These are phyloP conservation scores for Carduelis carduelis DNA, from an alignment of 2,797 vertebrate genomes.

Conservation along the genomic window DNA sequence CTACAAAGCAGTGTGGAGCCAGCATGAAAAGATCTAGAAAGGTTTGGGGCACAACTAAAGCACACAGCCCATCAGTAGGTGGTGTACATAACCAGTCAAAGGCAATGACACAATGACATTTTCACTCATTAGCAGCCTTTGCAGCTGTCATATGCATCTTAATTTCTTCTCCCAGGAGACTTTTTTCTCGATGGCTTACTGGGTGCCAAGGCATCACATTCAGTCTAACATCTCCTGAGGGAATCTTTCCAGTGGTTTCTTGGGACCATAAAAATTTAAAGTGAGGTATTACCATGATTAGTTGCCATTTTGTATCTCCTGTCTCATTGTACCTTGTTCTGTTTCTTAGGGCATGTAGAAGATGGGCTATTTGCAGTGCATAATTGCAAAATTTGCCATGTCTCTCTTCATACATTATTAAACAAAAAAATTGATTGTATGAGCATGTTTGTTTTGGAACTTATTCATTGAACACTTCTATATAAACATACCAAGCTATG, in stretches of 20 bases:
- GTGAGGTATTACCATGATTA: neutral
- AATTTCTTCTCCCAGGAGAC: neutral
- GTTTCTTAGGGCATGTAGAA: neutral
- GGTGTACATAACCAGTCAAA: neutral
- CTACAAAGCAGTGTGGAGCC: neutral
- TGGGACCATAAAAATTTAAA: neutral
- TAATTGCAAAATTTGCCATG: neutral
- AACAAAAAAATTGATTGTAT: neutral
- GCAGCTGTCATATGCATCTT: neutral
- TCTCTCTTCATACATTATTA: neutral
- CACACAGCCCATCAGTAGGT: neutral
- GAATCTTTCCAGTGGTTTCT: neutral
- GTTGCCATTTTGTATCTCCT: neutral
- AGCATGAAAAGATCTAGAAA: neutral
- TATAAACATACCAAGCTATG: neutral
- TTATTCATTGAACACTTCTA: neutral
- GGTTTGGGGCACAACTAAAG: neutral
- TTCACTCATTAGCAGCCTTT: neutral
- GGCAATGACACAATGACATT: neutral
- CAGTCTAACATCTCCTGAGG: neutral
- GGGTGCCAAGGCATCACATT: neutral
- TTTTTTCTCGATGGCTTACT: neutral
- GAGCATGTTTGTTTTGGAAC: neutral
- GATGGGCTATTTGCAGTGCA: neutral
- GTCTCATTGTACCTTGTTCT: neutral